Evolutionary conservation across 2,888 invertebrate species (phyloP).

Genomic region (Mesorhabditis belari): DNA sequence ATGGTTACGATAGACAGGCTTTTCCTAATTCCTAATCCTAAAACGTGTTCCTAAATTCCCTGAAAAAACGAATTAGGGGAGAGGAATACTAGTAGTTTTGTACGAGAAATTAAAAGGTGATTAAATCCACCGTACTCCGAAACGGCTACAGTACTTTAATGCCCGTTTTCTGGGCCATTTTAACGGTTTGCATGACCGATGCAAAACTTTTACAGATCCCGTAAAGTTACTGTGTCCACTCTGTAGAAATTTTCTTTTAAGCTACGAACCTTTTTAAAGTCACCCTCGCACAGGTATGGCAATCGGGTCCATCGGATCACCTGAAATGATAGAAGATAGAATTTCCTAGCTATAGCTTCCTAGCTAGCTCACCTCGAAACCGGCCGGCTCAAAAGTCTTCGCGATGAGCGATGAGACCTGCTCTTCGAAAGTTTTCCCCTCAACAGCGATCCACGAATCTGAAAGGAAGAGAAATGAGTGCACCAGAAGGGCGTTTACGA

Average conservation of each 20-base stretch:
- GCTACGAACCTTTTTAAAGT: constrained; percentile 55
- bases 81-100: not conserved
- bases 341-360: not conserved
- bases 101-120: not conserved
- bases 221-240: no score
- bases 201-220: no score
- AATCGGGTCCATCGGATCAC: constrained; percentile 79
- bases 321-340: constrained; percentile 49
- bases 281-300: constrained; percentile 94
- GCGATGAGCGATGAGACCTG: constrained; percentile 70
- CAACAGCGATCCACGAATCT: constrained; percentile 53
- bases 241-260: no score
- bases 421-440: constrained; percentile 58
- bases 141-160: no score
- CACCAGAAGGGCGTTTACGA: not conserved
- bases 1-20: no score
- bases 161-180: no score
- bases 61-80: not conserved
- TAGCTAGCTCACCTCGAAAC: constrained; percentile 59
- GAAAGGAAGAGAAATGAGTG: constrained; percentile 1
- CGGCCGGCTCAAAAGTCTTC: constrained; percentile 64
- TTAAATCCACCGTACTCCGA: no score
- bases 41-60: not conserved
- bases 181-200: no score
- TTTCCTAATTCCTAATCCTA: not conserved